Evolutionary conservation across 1,140 invertebrate genomes (phyloP), one percentile per base, ranked within the genome.

Genomic region (Gerris buenoi): DNA sequence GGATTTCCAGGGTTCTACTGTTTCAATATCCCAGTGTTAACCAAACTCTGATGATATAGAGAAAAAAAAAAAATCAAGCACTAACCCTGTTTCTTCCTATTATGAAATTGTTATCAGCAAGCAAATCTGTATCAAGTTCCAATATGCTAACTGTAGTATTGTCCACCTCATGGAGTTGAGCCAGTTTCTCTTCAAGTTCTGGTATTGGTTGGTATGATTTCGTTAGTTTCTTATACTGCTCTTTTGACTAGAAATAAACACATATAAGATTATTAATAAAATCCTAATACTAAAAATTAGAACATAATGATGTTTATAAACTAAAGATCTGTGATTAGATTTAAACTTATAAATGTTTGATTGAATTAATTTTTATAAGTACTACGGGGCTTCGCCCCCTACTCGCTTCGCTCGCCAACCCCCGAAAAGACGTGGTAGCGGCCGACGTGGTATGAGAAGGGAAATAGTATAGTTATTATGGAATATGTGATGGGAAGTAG

Each of bases 101-200:
- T 76, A 86, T 85, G 73, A 84, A 83, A 69, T 83, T 82, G 72
- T 82, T 80, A 65, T 84, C 81, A 10, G 85, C 80, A 63, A 88
- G 77, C 33, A 85, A 83, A 62, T 83, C 82, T 60, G 85, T 77
- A 27, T 85, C 84, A 15, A 90, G 75, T 73, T 89, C 87, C 0
- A 86, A 79, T 65, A 90, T 84, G 77, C 86, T 88, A 2, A 90
- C 85, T 71, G 85, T 85, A 3, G 88, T 86, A 73, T 86, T 83
- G n/a, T 86, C 83, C 71, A 86, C 81, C 76, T 88, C 85, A 71
- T 84, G 87, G 71, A 88, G 83, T 71, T 86, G 80, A 66, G 83
- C 79, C 0, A 86, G 77, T 57, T 88, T 77, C 69, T 88, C 79
- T 68, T 86, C 83, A 65, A 86, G 73, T 72, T 86, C 85, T 25